Base-by-base conservation (phyloP, 2,888 invertebrate species). In the Ischnus inquisitorius region DNA sequence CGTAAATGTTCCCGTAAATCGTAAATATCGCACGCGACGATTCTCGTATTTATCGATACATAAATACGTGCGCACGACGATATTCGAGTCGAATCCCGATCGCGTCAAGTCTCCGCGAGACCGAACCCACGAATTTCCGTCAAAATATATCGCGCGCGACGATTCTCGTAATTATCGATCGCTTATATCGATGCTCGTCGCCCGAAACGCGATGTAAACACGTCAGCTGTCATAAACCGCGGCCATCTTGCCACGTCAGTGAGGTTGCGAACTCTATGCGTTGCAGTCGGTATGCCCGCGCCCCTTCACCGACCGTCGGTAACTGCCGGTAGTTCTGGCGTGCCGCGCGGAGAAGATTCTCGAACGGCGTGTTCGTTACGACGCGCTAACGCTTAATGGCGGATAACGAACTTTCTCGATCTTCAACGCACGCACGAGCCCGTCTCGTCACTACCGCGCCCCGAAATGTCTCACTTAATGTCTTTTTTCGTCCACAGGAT, bases 331-430 rank as follows among this genome's bases (percentile, higher is more conserved):
- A 22, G 68, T 28, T 19, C 39, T 69, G 54, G 51, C 51, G 67
- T 77, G 48, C 48, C 14, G 69, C 54, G 64, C 51, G n/a, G n/a
- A 65, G 65, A 76, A 41, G 65, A n/a, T 65, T 62, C 65, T 48
- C 62, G 57, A 65, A 43, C 67, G 46, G 0, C 48, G 39, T 19
- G 12, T 82, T 46, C 41, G 75, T 79, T 64, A 14, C 22, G 12
- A 62, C 51, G 25, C 71, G 79, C 69, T 22, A 69, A 54, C 77
- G 57, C 39, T 6, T 46, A 57, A 67, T 57, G 72, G 25, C 67
- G 54, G 67, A 65, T 28, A 48, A 71, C 65, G 43, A 69, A 48
- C 48, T 25, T 48, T 77, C 51, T 51, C 68, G 76, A 78, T 54
- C 62, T 68, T 51, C 25, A 28, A 68, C 19, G 10, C 69, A 57